Evolutionary conservation across 2,797 vertebrate genomes (phyloP).

Genomic region (Labeo calbasu): DNA sequence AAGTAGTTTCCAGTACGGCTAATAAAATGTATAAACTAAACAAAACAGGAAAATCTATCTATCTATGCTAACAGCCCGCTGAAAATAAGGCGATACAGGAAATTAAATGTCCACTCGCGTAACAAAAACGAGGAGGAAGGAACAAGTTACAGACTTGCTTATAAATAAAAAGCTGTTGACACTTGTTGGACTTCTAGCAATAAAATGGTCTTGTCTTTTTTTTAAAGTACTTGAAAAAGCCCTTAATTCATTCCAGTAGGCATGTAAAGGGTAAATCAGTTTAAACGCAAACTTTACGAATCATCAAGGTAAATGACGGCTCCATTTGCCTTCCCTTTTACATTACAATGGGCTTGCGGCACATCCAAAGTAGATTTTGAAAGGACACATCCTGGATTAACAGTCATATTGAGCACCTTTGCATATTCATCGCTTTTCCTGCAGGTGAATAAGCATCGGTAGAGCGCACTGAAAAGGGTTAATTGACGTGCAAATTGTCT

Average conservation of each 20-base stretch:
- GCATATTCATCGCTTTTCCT: constrained; percentile 74
- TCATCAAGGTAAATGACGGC: constrained; percentile 65
- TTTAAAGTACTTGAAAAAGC: background rate
- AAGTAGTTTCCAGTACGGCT: background rate
- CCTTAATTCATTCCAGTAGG: background rate
- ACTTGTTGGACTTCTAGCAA: background rate
- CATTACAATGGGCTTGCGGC: constrained; percentile 74
- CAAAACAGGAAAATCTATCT: background rate
- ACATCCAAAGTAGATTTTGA: constrained; percentile 59
- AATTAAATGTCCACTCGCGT: background rate
- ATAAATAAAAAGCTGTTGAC: background rate
- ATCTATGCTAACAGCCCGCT: background rate
- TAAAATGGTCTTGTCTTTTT: background rate
- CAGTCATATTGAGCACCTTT: constrained; percentile 62
- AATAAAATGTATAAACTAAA: background rate
- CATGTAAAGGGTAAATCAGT: constrained; percentile 53
- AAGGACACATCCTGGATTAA: constrained; percentile 71
- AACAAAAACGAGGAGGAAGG: background rate
- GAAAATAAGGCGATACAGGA: too few relatives aligned
- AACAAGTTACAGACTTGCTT: background rate
- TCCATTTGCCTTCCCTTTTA: constrained; percentile 65
- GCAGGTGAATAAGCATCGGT: constrained; percentile 74
- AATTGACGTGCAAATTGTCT: constrained; percentile 52
- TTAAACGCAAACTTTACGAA: constrained; percentile 63
- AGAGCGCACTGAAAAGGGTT: constrained; percentile 46